Conservation (phyloP, 2,888 invertebrate genomes). For the Galeopsomyia nigrocyanea region DNA sequence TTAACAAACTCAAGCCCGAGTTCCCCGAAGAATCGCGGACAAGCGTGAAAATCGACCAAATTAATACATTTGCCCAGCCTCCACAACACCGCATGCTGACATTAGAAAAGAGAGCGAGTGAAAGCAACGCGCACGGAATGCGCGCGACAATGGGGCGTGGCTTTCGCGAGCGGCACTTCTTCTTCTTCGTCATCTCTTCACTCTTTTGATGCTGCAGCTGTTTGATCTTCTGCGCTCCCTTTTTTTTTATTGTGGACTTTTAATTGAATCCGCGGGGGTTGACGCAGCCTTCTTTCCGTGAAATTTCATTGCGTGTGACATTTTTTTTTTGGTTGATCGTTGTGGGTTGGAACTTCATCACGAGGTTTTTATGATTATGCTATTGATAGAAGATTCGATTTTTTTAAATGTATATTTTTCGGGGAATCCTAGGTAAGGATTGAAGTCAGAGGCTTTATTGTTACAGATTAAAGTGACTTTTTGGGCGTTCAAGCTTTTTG, state of each 20-base stretch:
- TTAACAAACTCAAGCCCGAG: conserved; percentile 65
- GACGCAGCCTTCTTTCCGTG: conserved; percentile 40
- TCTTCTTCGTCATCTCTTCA: background rate
- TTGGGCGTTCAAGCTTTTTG: too few relatives aligned
- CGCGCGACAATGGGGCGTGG: conserved; percentile 61
- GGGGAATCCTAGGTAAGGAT: too few relatives aligned
- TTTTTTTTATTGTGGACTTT: conserved; percentile 32
- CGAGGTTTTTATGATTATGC: too few relatives aligned
- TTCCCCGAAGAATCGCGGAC: conserved; percentile 56
- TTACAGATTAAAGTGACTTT: too few relatives aligned
- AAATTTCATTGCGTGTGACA: conserved; percentile 12
- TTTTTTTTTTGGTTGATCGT: conserved; percentile 1
- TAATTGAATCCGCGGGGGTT: conserved; percentile 38
- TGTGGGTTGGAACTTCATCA: too few relatives aligned
- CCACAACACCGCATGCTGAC: background rate
- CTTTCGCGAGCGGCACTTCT: conserved; percentile 53
- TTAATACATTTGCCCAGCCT: conserved; percentile 34
- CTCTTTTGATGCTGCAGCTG: conserved; percentile 28
- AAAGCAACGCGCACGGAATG: background rate
- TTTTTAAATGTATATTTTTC: too few relatives aligned
- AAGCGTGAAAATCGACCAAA: conserved; percentile 42
- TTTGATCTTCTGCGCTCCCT: conserved; percentile 29
- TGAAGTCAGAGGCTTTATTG: too few relatives aligned
- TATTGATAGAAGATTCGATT: too few relatives aligned
- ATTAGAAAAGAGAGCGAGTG: too few relatives aligned